Conservation (phyloP, 2,888 invertebrate genomes). For the Lochmaea crataegi region DNA sequence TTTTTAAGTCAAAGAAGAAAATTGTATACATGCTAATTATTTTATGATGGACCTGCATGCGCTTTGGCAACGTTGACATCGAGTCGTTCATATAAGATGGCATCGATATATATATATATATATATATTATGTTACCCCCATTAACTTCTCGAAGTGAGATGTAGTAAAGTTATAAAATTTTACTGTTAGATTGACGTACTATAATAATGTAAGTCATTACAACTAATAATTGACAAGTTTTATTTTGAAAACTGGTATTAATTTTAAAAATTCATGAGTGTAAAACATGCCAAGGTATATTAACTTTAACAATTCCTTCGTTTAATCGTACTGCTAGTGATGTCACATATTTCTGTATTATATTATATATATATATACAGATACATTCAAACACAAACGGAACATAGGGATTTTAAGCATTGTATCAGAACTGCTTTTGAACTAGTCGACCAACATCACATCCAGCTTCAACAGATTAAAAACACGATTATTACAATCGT, state of each 20-base stretch:
- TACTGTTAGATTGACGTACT: neutral
- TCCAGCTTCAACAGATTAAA: too few relatives aligned
- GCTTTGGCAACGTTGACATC: neutral
- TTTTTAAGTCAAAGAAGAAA: too few relatives aligned
- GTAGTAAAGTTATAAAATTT: neutral
- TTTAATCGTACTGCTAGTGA: neutral
- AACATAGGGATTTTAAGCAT: too few relatives aligned
- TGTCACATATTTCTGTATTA: neutral
- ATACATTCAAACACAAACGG: too few relatives aligned
- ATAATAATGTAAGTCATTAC: neutral
- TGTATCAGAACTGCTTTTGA: too few relatives aligned
- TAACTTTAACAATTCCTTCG: neutral
- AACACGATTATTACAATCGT: too few relatives aligned
- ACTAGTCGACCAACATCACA: too few relatives aligned
- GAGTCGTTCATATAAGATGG: neutral
- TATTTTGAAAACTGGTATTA: neutral
- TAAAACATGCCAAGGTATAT: neutral
- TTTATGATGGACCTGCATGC: neutral
- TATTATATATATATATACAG: too few relatives aligned
- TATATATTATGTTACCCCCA: neutral
- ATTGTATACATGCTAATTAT: too few relatives aligned
- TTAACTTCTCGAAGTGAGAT: neutral
- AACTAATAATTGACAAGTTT: neutral
- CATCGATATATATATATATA: too few relatives aligned
- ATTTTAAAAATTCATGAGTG: neutral